Conservation (phyloP, 2,113 vertebrate species). For the Gadus chalcogrammus region DNA sequence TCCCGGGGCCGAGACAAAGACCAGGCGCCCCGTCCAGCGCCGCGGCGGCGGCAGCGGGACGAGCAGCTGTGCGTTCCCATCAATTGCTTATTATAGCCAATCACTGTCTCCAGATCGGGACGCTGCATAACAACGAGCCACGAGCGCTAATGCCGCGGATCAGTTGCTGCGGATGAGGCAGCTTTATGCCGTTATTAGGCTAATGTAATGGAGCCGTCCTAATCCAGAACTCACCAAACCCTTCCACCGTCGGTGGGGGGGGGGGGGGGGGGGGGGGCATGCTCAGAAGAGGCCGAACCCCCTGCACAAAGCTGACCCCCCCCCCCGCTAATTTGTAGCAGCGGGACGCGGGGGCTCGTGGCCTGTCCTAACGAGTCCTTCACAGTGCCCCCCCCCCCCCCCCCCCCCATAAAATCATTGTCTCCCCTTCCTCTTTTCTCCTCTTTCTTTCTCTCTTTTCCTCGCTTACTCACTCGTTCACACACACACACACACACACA, state of each 20-base stretch:
- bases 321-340: conserved; percentile 56
- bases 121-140: conserved; percentile 57
- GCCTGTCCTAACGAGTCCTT: conserved; percentile 76
- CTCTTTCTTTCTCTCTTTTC: conserved; percentile 45
- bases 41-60: neutral
- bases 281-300: conserved; percentile 64
- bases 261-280: too few relatives aligned
- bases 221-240: conserved; percentile 69
- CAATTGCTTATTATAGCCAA: conserved; percentile 54
- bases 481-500: conserved; percentile 1
- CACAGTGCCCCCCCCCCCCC: conserved; percentile 64
- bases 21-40: too few relatives aligned
- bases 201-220: conserved; percentile 72
- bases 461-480: conserved; percentile 48
- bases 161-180: conserved; percentile 67
- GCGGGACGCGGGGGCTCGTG: conserved; percentile 61
- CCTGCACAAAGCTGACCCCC: conserved; percentile 62
- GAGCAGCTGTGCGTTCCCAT: conserved; percentile 52
- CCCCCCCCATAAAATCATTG: conserved; percentile 80
- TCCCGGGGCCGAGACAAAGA: too few relatives aligned
- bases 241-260: conserved; percentile 63
- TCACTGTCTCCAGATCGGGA: conserved; percentile 66
- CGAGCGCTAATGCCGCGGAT: conserved; percentile 69
- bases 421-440: conserved; percentile 57
- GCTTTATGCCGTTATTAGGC: conserved; percentile 74